phyloP scores from a whole-genome alignment of 2,113 vertebrate species.

The Malurus elegans region DNA sequence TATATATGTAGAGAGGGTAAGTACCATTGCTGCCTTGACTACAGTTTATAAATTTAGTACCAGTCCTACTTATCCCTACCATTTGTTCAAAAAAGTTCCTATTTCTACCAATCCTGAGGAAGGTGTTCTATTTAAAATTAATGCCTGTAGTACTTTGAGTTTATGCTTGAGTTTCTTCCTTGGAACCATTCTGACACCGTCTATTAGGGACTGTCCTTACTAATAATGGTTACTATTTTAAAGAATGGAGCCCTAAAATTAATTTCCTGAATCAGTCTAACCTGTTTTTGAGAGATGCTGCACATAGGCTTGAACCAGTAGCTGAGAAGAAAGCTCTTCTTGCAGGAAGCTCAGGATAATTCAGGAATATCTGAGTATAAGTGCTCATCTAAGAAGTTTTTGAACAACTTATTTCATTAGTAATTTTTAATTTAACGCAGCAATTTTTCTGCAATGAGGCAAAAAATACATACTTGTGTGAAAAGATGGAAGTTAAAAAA shows the following conservation, averaged over 20 bases:
- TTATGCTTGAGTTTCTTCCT: neutral
- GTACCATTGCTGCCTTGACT: neutral
- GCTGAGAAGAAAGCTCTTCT: neutral
- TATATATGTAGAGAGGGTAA: neutral
- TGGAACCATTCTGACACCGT: neutral
- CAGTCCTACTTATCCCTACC: neutral
- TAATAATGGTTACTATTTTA: neutral
- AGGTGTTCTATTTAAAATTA: neutral
- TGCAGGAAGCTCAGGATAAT: neutral
- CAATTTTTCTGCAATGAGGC: neutral
- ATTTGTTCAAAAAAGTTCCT: neutral
- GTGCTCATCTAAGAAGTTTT: neutral
- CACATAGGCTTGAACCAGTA: neutral
- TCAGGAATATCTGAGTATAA: neutral
- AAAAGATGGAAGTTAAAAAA: neutral
- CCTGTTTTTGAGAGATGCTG: neutral
- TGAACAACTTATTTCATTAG: neutral
- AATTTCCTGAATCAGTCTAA: neutral
- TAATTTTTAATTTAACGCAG: no score
- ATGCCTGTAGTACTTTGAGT: neutral
- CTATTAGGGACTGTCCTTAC: neutral
- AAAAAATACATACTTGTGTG: neutral
- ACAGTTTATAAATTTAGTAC: neutral
- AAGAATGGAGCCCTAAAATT: neutral
- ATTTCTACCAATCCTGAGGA: neutral